Evolutionary conservation across 2,888 invertebrate species (phyloP).

Genomic region (Andrena chrysosceles): DNA sequence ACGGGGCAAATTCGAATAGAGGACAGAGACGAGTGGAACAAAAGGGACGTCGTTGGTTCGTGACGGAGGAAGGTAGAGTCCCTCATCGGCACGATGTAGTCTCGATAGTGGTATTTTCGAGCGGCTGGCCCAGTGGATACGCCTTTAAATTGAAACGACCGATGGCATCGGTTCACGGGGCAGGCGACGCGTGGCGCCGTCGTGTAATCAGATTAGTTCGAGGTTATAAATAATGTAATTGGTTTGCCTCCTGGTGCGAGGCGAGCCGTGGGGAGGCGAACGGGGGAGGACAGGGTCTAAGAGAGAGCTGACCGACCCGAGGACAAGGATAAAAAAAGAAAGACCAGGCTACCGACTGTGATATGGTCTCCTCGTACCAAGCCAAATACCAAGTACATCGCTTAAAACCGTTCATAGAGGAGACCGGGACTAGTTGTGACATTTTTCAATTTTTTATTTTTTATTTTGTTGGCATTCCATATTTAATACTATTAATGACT

Average conservation of each 20-base stretch:
- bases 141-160: conserved; percentile 66
- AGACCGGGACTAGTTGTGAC: too few species aligned
- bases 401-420: neutral
- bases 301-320: conserved; percentile 33
- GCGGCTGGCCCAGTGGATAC: conserved; percentile 29
- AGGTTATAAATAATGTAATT: conserved; percentile 77
- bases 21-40: neutral
- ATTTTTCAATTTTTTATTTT: too few species aligned
- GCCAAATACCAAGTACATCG: conserved; percentile 1
- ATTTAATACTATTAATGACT: too few species aligned
- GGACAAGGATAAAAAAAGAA: conserved; percentile 56
- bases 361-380: conserved; percentile 5
- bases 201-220: conserved; percentile 74
- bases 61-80: neutral
- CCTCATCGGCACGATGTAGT: conserved; percentile 3
- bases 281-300: conserved; percentile 25
- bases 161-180: conserved; percentile 66
- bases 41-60: neutral
- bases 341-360: conserved; percentile 33
- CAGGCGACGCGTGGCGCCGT: conserved; percentile 69
- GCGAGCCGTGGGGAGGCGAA: conserved; percentile 33
- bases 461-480: too few species aligned
- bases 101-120: conserved; percentile 45
- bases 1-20: neutral
- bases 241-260: conserved; percentile 69